Evolutionary conservation across 2,797 vertebrate species (phyloP).

Genomic region (Zenarchopterus dispar): DNA sequence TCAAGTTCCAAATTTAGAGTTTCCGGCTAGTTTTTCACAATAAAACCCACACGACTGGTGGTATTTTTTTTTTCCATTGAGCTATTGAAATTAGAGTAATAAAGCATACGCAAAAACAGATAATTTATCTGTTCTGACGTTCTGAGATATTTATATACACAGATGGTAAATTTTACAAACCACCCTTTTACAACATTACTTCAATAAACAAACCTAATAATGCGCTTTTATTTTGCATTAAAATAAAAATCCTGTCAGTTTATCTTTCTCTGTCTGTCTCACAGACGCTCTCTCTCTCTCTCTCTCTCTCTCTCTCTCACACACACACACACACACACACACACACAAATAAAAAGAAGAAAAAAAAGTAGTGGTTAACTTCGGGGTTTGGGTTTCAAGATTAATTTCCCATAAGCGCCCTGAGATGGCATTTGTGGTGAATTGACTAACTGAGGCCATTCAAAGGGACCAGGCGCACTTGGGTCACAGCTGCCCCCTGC

Average conservation of each 20-base stretch:
- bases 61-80: background rate
- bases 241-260: background rate
- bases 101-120: background rate
- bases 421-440: no score
- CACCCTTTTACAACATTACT: no score
- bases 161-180: background rate
- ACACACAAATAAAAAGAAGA: no score
- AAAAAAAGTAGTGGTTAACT: no score
- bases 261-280: no score
- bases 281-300: no score
- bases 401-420: background rate
- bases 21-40: conserved; percentile 56
- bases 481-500: conserved; percentile 72
- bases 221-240: conserved; percentile 47
- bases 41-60: conserved; percentile 3
- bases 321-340: no score
- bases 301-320: no score
- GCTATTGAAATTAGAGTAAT: no score
- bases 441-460: no score
- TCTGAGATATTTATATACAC: background rate
- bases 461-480: conserved; percentile 48
- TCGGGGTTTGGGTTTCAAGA: no score
- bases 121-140: background rate
- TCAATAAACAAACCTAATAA: accelerated
- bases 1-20: background rate